Conservation (phyloP, 2,113 vertebrate species). For the Crotophaga sulcirostris region DNA sequence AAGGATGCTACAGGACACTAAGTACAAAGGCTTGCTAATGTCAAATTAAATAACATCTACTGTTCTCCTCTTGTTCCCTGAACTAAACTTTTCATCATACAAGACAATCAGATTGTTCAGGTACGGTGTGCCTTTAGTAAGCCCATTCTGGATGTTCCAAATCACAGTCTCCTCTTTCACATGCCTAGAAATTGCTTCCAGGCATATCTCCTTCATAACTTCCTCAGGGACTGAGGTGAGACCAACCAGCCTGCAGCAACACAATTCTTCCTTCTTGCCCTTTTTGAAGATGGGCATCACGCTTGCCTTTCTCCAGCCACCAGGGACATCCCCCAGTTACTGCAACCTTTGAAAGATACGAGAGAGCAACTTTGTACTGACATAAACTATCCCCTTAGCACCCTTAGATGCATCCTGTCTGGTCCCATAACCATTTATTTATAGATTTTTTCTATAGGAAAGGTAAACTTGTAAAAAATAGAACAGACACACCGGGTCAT, state of each 20-base stretch:
- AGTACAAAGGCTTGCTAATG: not conserved
- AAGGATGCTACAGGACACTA: not conserved
- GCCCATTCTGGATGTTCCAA: not conserved
- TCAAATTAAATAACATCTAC: not conserved
- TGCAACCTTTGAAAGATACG: not conserved
- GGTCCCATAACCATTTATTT: not conserved
- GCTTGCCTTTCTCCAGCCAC: not conserved
- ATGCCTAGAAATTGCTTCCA: not conserved
- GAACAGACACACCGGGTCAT: not conserved
- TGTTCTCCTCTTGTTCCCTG: not conserved
- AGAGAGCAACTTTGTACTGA: not conserved
- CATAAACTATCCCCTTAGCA: not conserved
- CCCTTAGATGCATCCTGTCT: not conserved
- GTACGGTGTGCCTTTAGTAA: not conserved
- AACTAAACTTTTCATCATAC: not conserved
- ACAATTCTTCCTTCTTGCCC: not conserved
- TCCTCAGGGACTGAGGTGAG: not conserved
- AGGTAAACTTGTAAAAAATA: not conserved
- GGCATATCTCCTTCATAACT: not conserved
- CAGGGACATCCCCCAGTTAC: not conserved
- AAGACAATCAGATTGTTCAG: not conserved
- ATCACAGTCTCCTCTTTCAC: not conserved
- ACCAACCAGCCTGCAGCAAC: not conserved
- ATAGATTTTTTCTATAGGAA: not conserved
- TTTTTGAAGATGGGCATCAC: not conserved